These are phyloP conservation scores for Acestrorhynchus altus DNA, from an alignment of 2,797 vertebrate genomes.

Conservation along the genomic window DNA sequence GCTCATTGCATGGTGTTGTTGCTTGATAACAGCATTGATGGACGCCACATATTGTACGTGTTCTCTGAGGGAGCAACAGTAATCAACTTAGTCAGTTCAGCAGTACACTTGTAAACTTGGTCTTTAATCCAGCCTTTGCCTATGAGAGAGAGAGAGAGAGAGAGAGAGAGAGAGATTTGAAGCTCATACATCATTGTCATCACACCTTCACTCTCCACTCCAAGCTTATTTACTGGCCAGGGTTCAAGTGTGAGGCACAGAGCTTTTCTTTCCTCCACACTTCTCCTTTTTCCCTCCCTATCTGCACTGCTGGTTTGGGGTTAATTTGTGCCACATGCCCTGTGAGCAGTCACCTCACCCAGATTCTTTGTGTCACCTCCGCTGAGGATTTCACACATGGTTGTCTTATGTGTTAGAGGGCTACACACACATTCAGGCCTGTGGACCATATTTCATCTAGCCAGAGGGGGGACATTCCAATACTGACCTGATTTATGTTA, in stretches of 20 bases:
- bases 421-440: slow-evolving; percentile 58
- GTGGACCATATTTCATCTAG: slow-evolving; percentile 56
- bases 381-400: slow-evolving; percentile 53
- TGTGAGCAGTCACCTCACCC: slow-evolving; percentile 20
- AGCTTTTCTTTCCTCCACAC: slow-evolving; percentile 60
- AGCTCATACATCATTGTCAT: slow-evolving; percentile 79
- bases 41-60: slow-evolving; percentile 71
- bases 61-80: slow-evolving; percentile 67
- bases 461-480: slow-evolving; percentile 59
- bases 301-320: slow-evolving; percentile 25
- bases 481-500: slow-evolving; percentile 71
- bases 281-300: slow-evolving; percentile 52
- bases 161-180: slow-evolving; percentile 59
- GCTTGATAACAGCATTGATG: slow-evolving; percentile 71
- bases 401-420: slow-evolving; percentile 60
- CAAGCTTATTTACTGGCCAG: slow-evolving; percentile 78
- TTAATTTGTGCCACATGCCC: slow-evolving; percentile 32
- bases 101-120: slow-evolving; percentile 61
- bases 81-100: slow-evolving; percentile 71
- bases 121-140: slow-evolving; percentile 31
- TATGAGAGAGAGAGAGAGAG: slow-evolving; percentile 22
- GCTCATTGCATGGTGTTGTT: slow-evolving; percentile 52
- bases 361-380: slow-evolving; percentile 44
- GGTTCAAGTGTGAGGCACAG: slow-evolving; percentile 67
- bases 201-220: slow-evolving; percentile 72